phyloP scores from a whole-genome alignment of 2,888 invertebrate genomes.

The Nomada goodeniana region DNA sequence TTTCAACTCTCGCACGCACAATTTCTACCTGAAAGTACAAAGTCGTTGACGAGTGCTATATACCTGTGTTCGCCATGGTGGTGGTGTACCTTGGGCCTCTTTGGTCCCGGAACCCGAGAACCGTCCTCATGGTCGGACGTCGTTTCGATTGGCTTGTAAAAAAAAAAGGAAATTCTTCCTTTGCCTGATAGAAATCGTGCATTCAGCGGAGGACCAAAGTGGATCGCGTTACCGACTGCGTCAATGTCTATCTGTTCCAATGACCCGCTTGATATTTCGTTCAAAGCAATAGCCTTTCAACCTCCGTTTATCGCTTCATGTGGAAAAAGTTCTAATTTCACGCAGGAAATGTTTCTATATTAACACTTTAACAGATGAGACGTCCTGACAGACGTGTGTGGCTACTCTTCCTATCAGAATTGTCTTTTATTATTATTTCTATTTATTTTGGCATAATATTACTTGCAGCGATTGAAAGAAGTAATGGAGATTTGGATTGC shows the following conservation, averaged over 20 bases:
- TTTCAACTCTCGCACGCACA: slow-evolving; percentile 9
- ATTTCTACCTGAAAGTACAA: slow-evolving; percentile 46
- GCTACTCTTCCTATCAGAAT: too few species aligned
- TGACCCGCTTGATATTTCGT: slow-evolving; percentile 11
- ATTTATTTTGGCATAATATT: too few species aligned
- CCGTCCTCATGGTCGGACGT: slow-evolving; percentile 33
- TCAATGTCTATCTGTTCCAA: slow-evolving; percentile 34
- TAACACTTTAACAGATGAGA: too few species aligned
- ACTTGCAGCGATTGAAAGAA: too few species aligned
- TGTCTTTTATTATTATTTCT: not conserved
- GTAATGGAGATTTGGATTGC: too few species aligned
- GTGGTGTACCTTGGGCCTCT: slow-evolving; percentile 30
- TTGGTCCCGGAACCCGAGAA: slow-evolving; percentile 50
- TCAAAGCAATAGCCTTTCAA: slow-evolving; percentile 6
- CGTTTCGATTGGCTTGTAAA: slow-evolving; percentile 44
- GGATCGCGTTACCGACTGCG: slow-evolving; percentile 58
- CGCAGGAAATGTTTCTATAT: not conserved
- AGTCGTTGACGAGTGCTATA: slow-evolving; percentile 16
- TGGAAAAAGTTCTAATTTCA: not conserved
- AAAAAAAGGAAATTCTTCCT: slow-evolving; percentile 47
- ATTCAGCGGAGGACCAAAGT: slow-evolving; percentile 38
- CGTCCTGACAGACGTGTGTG: too few species aligned
- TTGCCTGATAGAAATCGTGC: slow-evolving; percentile 54
- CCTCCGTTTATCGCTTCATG: not conserved
- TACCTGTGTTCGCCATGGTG: slow-evolving; percentile 32